Evolutionary conservation across 2,797 vertebrate genomes (phyloP).

Genomic region (Liparis tanakae): DNA sequence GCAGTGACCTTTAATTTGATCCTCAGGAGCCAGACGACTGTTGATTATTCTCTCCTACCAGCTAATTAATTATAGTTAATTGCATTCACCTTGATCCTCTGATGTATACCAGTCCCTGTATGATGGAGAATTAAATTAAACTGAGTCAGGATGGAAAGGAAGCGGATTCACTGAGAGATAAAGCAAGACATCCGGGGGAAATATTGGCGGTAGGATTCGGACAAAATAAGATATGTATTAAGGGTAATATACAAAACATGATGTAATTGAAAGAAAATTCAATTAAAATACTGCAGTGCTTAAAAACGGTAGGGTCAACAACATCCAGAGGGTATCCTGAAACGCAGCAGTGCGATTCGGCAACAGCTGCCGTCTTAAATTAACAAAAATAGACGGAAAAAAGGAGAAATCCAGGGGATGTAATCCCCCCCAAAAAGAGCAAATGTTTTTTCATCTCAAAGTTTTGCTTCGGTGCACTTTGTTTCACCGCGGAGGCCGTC

Average conservation of each 20-base stretch:
- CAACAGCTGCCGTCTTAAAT: slow-evolving; percentile 43
- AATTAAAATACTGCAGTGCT: slow-evolving; percentile 32
- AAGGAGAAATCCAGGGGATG: slow-evolving; percentile 16
- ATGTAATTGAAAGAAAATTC: slow-evolving; percentile 6
- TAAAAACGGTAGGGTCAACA: slow-evolving; percentile 49
- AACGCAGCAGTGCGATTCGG: slow-evolving; percentile 32
- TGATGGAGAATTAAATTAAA: slow-evolving; percentile 11
- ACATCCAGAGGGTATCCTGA: slow-evolving; percentile 44
- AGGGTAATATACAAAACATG: not conserved
- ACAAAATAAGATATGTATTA: not conserved
- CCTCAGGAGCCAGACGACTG: slow-evolving; percentile 18
- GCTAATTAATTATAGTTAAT: slow-evolving; percentile 48
- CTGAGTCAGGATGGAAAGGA: not conserved
- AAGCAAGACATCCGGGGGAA: not conserved
- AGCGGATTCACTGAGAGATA: not conserved
- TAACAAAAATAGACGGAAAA: slow-evolving; percentile 37
- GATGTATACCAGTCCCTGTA: slow-evolving; percentile 13
- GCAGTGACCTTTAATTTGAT: slow-evolving; percentile 38
- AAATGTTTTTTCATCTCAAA: slow-evolving; percentile 11
- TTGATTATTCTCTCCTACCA: slow-evolving; percentile 14
- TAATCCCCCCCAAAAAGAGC: slow-evolving; percentile 27
- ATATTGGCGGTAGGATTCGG: not conserved
- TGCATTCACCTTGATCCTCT: slow-evolving; percentile 34
- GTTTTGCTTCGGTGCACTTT: slow-evolving; percentile 24
- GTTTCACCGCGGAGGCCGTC: slow-evolving; percentile 27